phyloP scores from a whole-genome alignment of 2,888 invertebrate genomes.

The Caenorhabditis doughertyi region DNA sequence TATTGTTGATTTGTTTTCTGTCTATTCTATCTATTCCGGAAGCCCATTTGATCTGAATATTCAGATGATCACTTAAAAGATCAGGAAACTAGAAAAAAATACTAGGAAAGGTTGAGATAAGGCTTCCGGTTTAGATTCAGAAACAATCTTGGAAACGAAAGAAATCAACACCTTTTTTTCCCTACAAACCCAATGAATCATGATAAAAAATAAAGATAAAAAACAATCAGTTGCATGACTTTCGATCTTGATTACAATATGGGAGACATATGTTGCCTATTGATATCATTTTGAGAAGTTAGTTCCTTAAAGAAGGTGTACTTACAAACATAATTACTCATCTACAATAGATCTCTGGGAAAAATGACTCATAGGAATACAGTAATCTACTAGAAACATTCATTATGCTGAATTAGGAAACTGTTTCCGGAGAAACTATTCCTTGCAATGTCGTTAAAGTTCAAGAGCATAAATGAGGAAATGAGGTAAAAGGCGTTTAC shows the following conservation, averaged over 20 bases:
- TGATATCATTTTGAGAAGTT: conserved; percentile 16
- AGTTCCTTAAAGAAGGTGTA: conserved; percentile 25
- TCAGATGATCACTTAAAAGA: conserved; percentile 49
- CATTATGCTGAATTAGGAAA: background rate
- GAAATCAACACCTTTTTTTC: background rate
- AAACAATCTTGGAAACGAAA: conserved; percentile 28
- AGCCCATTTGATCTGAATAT: conserved; percentile 33
- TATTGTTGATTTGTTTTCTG: conserved; percentile 23
- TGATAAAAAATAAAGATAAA: conserved; percentile 18
- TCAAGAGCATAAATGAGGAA: conserved; percentile 6
- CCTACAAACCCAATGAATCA: conserved; percentile 30
- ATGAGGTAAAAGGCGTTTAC: background rate
- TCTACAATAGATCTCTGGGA: conserved; percentile 18
- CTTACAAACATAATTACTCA: conserved; percentile 33
- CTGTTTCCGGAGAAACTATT: background rate
- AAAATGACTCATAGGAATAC: conserved; percentile 16
- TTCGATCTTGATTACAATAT: conserved; percentile 10
- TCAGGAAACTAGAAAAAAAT: conserved; percentile 34
- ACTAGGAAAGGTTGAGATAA: conserved; percentile 36
- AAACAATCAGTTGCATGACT: conserved; percentile 27
- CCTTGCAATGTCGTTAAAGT: background rate
- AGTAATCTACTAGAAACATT: background rate
- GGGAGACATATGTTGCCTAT: conserved; percentile 20
- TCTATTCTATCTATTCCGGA: conserved; percentile 21
- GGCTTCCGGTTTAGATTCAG: conserved; percentile 45